phyloP scores from a whole-genome alignment of 1,140 invertebrate species.

The Diabrotica virgifera region DNA sequence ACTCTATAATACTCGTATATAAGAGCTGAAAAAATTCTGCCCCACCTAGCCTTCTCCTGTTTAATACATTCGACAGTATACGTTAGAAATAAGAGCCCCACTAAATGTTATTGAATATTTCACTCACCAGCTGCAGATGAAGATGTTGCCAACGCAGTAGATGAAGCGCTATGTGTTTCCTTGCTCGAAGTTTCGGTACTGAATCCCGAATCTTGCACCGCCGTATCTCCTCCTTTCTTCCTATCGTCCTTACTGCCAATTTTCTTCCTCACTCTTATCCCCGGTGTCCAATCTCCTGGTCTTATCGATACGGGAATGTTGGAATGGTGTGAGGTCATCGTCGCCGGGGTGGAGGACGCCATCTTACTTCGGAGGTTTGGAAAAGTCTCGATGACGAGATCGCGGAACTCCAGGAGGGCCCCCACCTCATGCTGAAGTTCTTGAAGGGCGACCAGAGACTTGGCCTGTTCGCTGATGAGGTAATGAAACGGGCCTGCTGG shows the following conservation, averaged over 20 bases:
- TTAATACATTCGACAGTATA: too few relatives aligned
- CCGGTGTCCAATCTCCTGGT: conserved; percentile 69
- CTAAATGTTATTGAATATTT: too few relatives aligned
- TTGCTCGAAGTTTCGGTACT: conserved; percentile 79
- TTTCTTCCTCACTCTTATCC: conserved; percentile 71
- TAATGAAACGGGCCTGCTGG: conserved; percentile 67
- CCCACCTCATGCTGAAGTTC: conserved; percentile 89
- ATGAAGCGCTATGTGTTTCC: conserved; percentile 64
- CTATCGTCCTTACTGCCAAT: conserved; percentile 53
- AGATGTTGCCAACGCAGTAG: conserved; percentile 51
- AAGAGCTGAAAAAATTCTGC: too few relatives aligned
- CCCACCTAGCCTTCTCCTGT: too few relatives aligned
- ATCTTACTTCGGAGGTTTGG: conserved; percentile 82
- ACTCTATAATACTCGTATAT: too few relatives aligned
- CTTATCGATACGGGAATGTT: conserved; percentile 46
- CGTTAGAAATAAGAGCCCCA: too few relatives aligned
- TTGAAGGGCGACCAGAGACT: conserved; percentile 72
- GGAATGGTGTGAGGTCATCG: conserved; percentile 40
- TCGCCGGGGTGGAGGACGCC: conserved; percentile 52
- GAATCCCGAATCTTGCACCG: conserved; percentile 81
- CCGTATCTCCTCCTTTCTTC: conserved; percentile 58
- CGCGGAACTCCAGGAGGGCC: conserved; percentile 81
- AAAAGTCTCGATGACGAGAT: conserved; percentile 88
- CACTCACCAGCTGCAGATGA: conserved; percentile 45
- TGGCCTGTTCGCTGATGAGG: conserved; percentile 77